phyloP scores from a whole-genome alignment of 2,888 invertebrate species.

The Branchellion lobata region DNA sequence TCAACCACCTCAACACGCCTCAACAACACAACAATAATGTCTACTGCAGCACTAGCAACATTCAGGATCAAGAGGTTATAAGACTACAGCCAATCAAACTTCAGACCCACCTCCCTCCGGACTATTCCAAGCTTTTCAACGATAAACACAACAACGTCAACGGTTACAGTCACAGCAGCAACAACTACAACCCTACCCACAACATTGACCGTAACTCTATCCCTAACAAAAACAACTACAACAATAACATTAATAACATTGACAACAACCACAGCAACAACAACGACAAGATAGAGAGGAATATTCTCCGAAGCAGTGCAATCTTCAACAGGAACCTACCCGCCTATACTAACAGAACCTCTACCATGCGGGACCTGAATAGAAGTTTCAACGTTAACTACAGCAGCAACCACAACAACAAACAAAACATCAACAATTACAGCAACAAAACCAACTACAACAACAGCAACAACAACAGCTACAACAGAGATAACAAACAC shows the following conservation, averaged over 20 bases:
- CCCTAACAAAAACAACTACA: neutral
- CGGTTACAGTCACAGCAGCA: neutral
- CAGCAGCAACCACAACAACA: conserved; percentile 6
- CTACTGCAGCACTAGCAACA: neutral
- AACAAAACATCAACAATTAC: neutral
- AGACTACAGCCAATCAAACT: conserved; percentile 21
- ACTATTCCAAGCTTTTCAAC: conserved; percentile 10
- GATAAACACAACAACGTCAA: too few relatives aligned
- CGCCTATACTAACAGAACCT: neutral
- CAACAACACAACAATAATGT: neutral
- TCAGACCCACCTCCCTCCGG: neutral
- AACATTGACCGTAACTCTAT: neutral
- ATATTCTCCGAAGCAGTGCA: neutral
- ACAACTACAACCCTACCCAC: neutral
- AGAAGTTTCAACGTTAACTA: neutral
- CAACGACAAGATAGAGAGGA: neutral
- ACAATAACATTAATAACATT: too few relatives aligned
- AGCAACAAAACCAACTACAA: conserved; percentile 5
- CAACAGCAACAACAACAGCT: conserved; percentile 11
- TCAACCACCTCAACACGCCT: neutral
- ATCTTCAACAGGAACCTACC: neutral
- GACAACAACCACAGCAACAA: too few relatives aligned
- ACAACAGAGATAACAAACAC: neutral
- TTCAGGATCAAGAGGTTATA: neutral
- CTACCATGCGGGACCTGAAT: neutral